phyloP scores from a whole-genome alignment of 2,888 invertebrate genomes.

The Nomada fabriciana region DNA sequence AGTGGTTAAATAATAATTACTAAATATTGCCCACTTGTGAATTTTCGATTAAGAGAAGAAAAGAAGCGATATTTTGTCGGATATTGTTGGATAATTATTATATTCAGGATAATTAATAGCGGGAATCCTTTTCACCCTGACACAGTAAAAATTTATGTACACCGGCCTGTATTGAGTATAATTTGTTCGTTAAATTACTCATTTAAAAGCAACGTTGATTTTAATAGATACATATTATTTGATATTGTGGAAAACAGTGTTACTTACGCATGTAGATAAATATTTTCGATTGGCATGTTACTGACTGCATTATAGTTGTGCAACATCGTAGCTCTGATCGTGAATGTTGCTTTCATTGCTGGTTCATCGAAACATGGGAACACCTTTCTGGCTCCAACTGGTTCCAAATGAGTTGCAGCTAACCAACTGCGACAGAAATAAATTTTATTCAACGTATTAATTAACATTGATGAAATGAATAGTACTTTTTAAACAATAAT shows the following conservation, averaged over 20 bases:
- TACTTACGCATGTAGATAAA: conserved; percentile 66
- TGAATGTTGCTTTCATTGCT: conserved; percentile 88
- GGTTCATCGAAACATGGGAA: conserved; percentile 92
- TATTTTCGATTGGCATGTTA: conserved; percentile 74
- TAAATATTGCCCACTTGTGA: too few species aligned
- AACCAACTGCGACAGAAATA: conserved; percentile 84
- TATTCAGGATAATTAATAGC: too few species aligned
- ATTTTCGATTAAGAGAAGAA: too few species aligned
- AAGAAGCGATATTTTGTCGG: too few species aligned
- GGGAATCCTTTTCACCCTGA: too few species aligned
- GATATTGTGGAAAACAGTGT: conserved; percentile 23
- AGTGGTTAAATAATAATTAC: too few species aligned
- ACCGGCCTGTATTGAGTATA: too few species aligned
- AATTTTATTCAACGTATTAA: background rate
- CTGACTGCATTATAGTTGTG: conserved; percentile 76
- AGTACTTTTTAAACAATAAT: too few species aligned
- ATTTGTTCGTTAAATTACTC: too few species aligned
- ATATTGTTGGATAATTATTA: too few species aligned
- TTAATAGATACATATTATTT: background rate
- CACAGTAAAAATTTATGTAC: too few species aligned
- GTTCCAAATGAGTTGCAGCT: conserved; percentile 90
- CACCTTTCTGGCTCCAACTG: conserved; percentile 89
- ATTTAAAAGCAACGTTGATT: too few species aligned
- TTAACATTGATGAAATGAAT: background rate
- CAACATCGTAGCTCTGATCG: conserved; percentile 83